A percentile compares a stretch with the other conserved stretches of the same genome.
phyloP scores from a whole-genome alignment of 2,888 invertebrate genomes.

The Cephus pulcher region DNA sequence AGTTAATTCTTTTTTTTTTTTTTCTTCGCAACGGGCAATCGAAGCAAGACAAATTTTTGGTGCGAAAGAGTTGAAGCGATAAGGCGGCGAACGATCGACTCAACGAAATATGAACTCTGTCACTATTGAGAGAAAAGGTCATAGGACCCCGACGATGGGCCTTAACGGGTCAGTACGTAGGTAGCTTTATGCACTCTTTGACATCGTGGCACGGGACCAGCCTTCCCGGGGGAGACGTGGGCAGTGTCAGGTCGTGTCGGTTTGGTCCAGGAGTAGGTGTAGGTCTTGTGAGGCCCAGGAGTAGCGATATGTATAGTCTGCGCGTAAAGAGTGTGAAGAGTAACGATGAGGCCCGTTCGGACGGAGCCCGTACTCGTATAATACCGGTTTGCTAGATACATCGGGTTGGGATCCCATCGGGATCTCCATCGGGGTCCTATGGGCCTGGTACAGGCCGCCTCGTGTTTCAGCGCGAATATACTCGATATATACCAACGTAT shows the following conservation, averaged over 20 bases:
- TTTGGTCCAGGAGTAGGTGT: conserved; percentile 2
- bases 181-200: conserved; percentile 2
- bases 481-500: not conserved
- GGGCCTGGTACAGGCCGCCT: not conserved
- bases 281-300: not conserved
- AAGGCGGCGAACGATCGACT: not conserved
- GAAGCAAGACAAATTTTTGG: not conserved
- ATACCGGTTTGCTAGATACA: conserved; percentile 37
- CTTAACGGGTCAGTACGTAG: not conserved
- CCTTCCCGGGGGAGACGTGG: not conserved
- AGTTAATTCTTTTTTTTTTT: not conserved
- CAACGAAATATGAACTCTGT: not conserved
- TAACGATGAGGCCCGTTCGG: conserved; percentile 30
- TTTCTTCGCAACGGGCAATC: not conserved
- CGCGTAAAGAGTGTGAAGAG: conserved; percentile 4
- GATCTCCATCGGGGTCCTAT: conserved; percentile 1
- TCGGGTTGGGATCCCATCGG: conserved; percentile 1
- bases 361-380: conserved; percentile 26
- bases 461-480: not conserved
- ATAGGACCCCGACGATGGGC: not conserved
- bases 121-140: not conserved
- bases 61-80: too few relatives aligned
- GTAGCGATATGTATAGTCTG: not conserved
- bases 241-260: conserved; percentile 3
- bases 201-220: not conserved